Evolutionary conservation across 2,888 invertebrate species (phyloP).

Genomic region (Furcula furcula): DNA sequence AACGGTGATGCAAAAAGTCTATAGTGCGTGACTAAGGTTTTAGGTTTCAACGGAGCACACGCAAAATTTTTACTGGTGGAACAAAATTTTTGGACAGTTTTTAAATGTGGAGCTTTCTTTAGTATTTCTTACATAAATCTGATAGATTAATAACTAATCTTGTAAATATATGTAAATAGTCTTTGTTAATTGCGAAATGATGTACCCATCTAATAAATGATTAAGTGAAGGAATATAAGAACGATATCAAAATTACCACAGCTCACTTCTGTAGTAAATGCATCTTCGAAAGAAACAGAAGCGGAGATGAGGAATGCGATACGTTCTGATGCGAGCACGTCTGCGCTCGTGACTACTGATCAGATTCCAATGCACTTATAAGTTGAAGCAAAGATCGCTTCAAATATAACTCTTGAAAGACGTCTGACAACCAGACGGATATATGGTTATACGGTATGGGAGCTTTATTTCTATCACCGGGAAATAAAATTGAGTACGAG

Average conservation of each 20-base stretch:
- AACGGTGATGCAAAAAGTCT: neutral
- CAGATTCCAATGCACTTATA: constrained; percentile 38
- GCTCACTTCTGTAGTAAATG: constrained; percentile 30
- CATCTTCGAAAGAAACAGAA: constrained; percentile 37
- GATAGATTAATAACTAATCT: no score
- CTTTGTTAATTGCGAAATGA: no score
- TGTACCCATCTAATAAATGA: no score
- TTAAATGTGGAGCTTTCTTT: no score
- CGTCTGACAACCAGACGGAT: constrained; percentile 25
- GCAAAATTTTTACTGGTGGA: no score
- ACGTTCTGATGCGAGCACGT: constrained; percentile 50
- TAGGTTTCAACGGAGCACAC: no score
- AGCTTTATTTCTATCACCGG: constrained; percentile 22
- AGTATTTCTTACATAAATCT: no score
- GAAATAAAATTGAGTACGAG: constrained; percentile 18
- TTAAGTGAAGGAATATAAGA: no score
- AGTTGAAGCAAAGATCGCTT: constrained; percentile 29
- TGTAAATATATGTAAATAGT: no score
- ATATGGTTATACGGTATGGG: no score
- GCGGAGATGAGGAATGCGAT: constrained; percentile 57
- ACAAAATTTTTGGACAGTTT: no score
- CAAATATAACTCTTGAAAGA: constrained; percentile 28
- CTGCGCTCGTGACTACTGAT: constrained; percentile 44
- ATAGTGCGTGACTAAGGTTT: neutral
- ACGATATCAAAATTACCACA: no score